phyloP scores from a whole-genome alignment of 2,113 vertebrate genomes.

The Rafetus swinhoei region DNA sequence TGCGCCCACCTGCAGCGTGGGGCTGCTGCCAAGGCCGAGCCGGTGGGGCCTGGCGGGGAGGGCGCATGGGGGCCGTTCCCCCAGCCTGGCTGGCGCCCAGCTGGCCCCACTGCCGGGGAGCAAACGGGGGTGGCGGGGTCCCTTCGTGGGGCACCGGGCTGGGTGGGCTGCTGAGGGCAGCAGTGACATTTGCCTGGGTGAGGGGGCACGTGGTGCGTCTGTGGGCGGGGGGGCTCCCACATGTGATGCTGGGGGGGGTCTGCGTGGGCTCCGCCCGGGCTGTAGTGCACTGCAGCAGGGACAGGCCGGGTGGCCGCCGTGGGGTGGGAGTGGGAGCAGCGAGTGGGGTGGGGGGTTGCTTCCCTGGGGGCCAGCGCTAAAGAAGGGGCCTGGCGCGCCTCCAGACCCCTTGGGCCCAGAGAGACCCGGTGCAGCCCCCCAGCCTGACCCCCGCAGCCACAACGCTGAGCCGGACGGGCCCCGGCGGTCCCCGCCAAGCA shows the following conservation, averaged over 20 bases:
- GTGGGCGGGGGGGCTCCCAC: not conserved
- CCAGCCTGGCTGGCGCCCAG: not conserved
- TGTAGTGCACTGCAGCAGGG: not conserved
- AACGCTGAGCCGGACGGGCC: not conserved
- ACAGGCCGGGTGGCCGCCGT: too few relatives aligned
- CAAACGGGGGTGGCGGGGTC: too few relatives aligned
- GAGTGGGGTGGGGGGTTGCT: not conserved
- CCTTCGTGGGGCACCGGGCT: not conserved
- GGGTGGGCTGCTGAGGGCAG: not conserved
- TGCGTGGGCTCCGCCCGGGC: not conserved
- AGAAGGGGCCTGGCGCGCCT: too few relatives aligned
- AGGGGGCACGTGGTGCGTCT: not conserved
- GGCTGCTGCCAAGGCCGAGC: not conserved
- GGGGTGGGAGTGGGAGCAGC: not conserved
- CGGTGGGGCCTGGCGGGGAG: not conserved
- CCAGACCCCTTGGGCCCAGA: not conserved
- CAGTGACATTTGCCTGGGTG: not conserved
- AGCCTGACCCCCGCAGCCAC: not conserved
- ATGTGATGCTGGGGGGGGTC: too few relatives aligned
- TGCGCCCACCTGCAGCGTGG: not conserved
- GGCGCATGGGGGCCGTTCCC: not conserved
- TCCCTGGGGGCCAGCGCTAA: not conserved
- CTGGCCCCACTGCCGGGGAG: too few relatives aligned
- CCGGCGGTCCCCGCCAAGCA: too few relatives aligned
- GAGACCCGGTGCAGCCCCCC: not conserved